Evolutionary conservation across 1,140 invertebrate genomes (phyloP).

Genomic region (Brachionus rubens): DNA sequence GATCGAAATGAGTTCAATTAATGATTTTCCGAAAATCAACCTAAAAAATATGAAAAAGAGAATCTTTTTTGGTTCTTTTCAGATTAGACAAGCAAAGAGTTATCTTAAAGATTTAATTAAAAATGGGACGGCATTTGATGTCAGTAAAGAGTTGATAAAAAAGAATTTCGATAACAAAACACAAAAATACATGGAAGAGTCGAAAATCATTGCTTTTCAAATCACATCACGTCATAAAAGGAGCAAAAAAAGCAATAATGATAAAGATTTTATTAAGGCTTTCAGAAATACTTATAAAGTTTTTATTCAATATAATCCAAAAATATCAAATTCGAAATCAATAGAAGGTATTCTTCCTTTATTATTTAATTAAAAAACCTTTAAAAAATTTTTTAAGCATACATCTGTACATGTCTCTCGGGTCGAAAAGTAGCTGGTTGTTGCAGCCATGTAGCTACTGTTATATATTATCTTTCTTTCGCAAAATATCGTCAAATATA

Average conservation of each 20-base stretch:
- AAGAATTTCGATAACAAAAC: background rate
- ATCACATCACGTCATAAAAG: background rate
- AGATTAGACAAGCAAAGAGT: background rate
- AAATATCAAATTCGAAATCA: background rate
- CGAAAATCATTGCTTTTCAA: background rate
- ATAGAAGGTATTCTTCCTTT: slow-evolving; percentile 5
- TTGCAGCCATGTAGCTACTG: background rate
- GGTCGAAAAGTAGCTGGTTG: background rate
- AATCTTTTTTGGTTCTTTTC: background rate
- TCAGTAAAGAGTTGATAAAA: background rate
- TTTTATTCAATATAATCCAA: slow-evolving; percentile 22
- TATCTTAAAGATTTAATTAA: background rate
- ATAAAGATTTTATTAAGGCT: background rate
- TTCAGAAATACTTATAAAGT: slow-evolving; percentile 10
- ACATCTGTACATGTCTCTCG: background rate
- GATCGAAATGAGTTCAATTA: background rate
- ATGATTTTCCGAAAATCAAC: background rate
- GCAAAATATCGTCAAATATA: background rate
- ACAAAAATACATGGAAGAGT: background rate
- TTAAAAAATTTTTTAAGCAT: background rate
- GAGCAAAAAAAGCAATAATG: background rate
- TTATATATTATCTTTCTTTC: background rate
- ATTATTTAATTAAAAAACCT: background rate
- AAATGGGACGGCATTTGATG: background rate
- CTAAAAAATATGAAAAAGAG: background rate